Base-by-base conservation (phyloP, 2,888 invertebrate genomes). In the Panopea generosa region DNA sequence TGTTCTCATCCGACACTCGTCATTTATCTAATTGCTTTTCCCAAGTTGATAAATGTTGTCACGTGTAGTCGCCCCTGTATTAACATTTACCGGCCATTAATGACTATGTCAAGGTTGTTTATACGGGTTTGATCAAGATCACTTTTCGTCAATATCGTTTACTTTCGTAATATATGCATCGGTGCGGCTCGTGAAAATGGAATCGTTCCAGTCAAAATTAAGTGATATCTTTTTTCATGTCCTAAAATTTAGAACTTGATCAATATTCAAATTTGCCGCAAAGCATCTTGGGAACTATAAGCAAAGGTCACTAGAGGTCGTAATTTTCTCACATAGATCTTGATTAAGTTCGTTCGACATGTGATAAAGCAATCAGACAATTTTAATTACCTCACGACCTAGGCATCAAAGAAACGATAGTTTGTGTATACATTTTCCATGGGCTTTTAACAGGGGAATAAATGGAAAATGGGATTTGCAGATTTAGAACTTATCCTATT, bases 341-440 rank as follows among this genome's bases (percentile, higher is more conserved):
- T 49, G 69, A 76, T 80, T 80, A 71, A 72, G 75, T 69, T 68
- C 40, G 65, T 70, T 62, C 69, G 66, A 77, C 81, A 81, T 81
- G 75, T 81, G 81, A 81, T 81, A 81, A 81, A 81, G 66, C 63
- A 75, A 81, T 81, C 81, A 81, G 67, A 67, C 56, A 56, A 72
- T 72, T 81, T 81, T 77, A 81, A 77, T 81, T 77, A 77, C 77
- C 62, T 49, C 68, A 72, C 71, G 71, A 57, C 61, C 52, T 20
- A 40, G 60, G 71, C 81, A 70, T 81, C 81, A 81, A 81, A 81
- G 81, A 62, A 47, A 43, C 18, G 49, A 16, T 62, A 63, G 68
- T 63, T 76, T 72, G 75, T 80, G 75, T 80, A 73, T 80, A 76
- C 72, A 72, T 76, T 80, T 76, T 72, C 65, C 72, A 72, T 73